Evolutionary conservation across 2,797 vertebrate species (phyloP).

Genomic region (Sebastolobus alascanus): DNA sequence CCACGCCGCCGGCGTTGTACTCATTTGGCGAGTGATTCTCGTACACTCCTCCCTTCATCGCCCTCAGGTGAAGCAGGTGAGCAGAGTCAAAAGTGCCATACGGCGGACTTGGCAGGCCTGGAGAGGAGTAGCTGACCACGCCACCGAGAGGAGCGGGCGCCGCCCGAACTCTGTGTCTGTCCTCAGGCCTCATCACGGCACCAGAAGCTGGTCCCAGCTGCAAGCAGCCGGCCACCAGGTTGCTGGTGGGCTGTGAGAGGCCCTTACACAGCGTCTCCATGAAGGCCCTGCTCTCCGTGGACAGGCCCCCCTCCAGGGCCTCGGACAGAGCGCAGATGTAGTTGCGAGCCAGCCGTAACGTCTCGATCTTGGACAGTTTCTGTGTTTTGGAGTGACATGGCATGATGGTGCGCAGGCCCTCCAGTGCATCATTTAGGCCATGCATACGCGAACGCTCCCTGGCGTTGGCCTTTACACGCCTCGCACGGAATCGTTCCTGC

Average conservation of each 20-base stretch:
- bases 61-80: conserved; percentile 92
- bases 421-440: conserved; percentile 94
- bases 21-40: conserved; percentile 88
- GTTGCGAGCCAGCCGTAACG: conserved; percentile 93
- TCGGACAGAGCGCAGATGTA: conserved; percentile 98
- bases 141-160: conserved; percentile 58
- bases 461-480: conserved; percentile 94
- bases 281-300: conserved; percentile 91
- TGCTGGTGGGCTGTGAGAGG: conserved; percentile 96
- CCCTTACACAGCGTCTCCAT: conserved; percentile 97
- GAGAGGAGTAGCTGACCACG: conserved; percentile 88
- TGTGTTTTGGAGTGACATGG: conserved; percentile 98
- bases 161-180: conserved; percentile 83
- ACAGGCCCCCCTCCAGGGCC: conserved; percentile 92
- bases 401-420: conserved; percentile 94
- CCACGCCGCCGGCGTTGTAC: conserved; percentile 76
- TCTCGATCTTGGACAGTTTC: conserved; percentile 98
- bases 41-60: conserved; percentile 88
- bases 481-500: conserved; percentile 91
- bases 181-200: conserved; percentile 87
- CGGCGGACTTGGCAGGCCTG: conserved; percentile 94
- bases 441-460: conserved; percentile 96
- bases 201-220: conserved; percentile 87
- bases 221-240: conserved; percentile 94
- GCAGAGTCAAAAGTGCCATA: conserved; percentile 92